These are phyloP conservation scores for Drosophila quadrilineata DNA, from an alignment of 1,140 invertebrate genomes.

Conservation along the genomic window DNA sequence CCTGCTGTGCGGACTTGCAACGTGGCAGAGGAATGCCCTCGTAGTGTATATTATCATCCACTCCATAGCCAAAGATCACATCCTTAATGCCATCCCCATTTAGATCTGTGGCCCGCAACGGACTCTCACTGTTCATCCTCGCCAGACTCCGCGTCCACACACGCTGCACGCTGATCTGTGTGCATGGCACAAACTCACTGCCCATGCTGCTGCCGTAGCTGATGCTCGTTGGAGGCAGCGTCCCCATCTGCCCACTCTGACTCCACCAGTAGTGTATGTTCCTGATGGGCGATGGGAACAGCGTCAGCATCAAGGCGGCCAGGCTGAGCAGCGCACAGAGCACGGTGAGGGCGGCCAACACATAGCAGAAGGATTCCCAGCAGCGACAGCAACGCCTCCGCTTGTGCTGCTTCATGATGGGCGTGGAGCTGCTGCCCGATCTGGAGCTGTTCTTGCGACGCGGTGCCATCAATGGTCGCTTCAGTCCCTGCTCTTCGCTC, in stretches of 20 bases:
- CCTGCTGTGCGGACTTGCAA: conserved; percentile 67
- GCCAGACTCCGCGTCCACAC: conserved; percentile 89
- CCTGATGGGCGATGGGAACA: conserved; percentile 85
- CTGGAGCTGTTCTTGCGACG: conserved; percentile 82
- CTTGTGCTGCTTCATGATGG: conserved; percentile 81
- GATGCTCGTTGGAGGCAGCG: conserved; percentile 10
- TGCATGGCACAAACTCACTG: conserved; percentile 85
- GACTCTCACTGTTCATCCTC: conserved; percentile 89
- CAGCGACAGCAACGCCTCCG: conserved; percentile 83
- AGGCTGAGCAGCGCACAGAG: conserved; percentile 83
- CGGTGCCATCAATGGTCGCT: conserved; percentile 89
- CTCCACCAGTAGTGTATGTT: conserved; percentile 84
- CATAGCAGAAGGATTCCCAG: conserved; percentile 85
- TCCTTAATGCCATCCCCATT: conserved; percentile 89
- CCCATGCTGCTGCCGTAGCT: conserved; percentile 61
- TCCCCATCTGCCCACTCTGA: conserved; percentile 32
- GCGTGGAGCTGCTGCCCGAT: conserved; percentile 73
- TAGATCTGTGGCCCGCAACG: conserved; percentile 87
- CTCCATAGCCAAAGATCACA: conserved; percentile 90
- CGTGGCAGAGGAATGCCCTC: conserved; percentile 70
- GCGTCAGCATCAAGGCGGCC: conserved; percentile 85
- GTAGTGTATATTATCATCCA: conserved; percentile 82
- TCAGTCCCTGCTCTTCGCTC: conserved; percentile 87
- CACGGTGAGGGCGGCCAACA: conserved; percentile 83
- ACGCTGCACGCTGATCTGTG: conserved; percentile 85